phyloP scores from a whole-genome alignment of 2,888 invertebrate genomes.

The Trilocha varians region DNA sequence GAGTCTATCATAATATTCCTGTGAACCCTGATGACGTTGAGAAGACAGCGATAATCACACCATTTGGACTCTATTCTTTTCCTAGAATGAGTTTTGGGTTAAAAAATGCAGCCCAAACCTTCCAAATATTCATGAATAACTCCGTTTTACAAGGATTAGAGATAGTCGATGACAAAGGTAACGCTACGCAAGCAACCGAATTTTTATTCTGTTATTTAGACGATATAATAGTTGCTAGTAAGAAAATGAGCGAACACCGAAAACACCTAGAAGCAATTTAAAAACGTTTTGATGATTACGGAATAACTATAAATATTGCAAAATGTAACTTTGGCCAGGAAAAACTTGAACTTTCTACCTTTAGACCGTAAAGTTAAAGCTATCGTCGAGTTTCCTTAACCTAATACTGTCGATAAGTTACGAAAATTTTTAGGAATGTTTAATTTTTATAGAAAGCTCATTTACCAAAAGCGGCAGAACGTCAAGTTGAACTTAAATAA shows the following conservation, averaged over 20 bases:
- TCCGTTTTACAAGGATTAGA: no score
- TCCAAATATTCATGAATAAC: background rate
- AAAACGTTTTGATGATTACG: background rate
- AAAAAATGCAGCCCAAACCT: background rate
- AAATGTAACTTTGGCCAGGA: background rate
- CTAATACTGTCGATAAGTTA: background rate
- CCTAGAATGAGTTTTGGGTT: background rate
- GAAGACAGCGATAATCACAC: slow-evolving; percentile 8
- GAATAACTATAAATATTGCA: background rate
- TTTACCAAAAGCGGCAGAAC: background rate
- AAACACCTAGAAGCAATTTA: slow-evolving; percentile 1
- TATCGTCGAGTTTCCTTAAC: background rate
- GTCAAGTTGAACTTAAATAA: background rate
- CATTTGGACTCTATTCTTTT: no score
- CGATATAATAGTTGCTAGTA: slow-evolving; percentile 4
- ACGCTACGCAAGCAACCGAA: slow-evolving; percentile 3
- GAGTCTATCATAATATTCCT: slow-evolving; percentile 11
- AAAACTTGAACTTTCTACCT: background rate
- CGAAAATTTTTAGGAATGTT: background rate
- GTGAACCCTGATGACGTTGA: slow-evolving; percentile 6
- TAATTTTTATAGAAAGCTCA: background rate
- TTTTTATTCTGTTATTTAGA: slow-evolving; percentile 6
- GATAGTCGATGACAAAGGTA: background rate
- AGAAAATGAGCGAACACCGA: background rate
- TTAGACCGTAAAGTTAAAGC: background rate